Conservation (phyloP, 1,140 invertebrate species). For the Trissolcus basalis region DNA sequence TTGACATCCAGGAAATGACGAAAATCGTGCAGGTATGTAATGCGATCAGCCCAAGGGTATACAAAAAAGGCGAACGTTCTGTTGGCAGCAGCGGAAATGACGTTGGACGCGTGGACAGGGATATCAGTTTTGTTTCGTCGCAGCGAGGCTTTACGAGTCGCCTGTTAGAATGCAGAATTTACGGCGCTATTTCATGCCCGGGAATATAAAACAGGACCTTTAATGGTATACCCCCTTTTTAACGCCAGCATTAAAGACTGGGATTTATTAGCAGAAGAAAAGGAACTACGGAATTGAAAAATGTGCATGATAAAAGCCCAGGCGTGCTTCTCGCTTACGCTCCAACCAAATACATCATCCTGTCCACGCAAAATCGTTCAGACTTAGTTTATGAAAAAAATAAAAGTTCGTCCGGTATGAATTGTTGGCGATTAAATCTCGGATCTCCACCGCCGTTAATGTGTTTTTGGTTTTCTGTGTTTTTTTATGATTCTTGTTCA, state of each 20-base stretch:
- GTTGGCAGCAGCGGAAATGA: too few relatives aligned
- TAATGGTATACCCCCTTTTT: conserved; percentile 22
- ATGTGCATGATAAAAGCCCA: conserved; percentile 28
- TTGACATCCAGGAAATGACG: conserved; percentile 97
- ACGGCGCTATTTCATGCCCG: conserved; percentile 23
- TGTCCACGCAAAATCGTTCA: conserved; percentile 16
- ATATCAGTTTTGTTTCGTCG: conserved; percentile 22
- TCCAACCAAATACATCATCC: conserved; percentile 28
- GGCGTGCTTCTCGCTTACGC: conserved; percentile 10
- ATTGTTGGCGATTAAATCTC: too few relatives aligned
- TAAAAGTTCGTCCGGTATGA: too few relatives aligned
- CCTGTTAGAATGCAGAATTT: conserved; percentile 26
- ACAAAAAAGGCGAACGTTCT: background rate
- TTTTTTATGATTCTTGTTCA: too few relatives aligned
- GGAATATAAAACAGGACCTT: conserved; percentile 27
- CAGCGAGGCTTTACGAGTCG: conserved; percentile 15
- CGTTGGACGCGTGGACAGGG: background rate
- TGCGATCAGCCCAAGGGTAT: background rate
- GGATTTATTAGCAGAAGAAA: conserved; percentile 30
- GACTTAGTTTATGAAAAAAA: too few relatives aligned
- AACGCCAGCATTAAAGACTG: conserved; percentile 23
- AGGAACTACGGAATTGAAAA: conserved; percentile 28
- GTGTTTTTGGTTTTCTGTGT: too few relatives aligned
- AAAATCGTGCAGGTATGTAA: conserved; percentile 91
- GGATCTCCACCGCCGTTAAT: too few relatives aligned